Conservation (phyloP, 2,797 vertebrate species). For the Phalloptychus januarius region DNA sequence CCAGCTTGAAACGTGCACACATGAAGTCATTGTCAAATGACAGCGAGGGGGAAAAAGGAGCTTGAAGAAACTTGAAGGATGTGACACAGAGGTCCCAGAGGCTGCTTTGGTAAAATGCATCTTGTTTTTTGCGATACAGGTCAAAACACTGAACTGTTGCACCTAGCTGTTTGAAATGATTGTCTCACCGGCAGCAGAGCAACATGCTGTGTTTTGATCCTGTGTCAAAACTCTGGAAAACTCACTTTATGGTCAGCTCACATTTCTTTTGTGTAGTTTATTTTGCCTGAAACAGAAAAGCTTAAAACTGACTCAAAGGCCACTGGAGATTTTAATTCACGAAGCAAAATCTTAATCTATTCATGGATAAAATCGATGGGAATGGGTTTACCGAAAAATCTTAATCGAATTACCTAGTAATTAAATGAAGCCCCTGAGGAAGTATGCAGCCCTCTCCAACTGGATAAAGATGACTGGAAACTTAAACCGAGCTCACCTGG, state of each 20-base stretch:
- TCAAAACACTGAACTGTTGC: not conserved
- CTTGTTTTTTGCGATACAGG: not conserved
- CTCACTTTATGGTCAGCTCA: not conserved
- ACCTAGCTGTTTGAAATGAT: not conserved
- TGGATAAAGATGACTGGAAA: not conserved
- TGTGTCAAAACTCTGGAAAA: not conserved
- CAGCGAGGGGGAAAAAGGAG: not conserved
- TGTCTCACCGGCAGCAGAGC: conserved; percentile 3
- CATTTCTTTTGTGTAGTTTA: not conserved
- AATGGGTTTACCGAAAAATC: not conserved
- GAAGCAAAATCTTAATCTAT: not conserved
- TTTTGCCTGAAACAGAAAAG: not conserved
- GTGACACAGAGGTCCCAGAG: not conserved
- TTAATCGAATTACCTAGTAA: not conserved
- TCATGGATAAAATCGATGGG: not conserved
- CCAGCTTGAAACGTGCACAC: not conserved
- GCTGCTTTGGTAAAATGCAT: conserved; percentile 6
- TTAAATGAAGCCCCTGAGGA: not conserved
- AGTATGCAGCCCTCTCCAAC: not conserved
- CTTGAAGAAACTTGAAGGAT: not conserved
- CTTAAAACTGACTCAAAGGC: not conserved
- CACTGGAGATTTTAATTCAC: not conserved
- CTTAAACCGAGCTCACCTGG: conserved; percentile 5
- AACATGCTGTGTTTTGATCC: conserved; percentile 1
- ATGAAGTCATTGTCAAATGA: not conserved